Evolutionary conservation across 1,140 invertebrate genomes (phyloP), one percentile per base, ranked within the genome.

Genomic region (Heliconius nattereri): DNA sequence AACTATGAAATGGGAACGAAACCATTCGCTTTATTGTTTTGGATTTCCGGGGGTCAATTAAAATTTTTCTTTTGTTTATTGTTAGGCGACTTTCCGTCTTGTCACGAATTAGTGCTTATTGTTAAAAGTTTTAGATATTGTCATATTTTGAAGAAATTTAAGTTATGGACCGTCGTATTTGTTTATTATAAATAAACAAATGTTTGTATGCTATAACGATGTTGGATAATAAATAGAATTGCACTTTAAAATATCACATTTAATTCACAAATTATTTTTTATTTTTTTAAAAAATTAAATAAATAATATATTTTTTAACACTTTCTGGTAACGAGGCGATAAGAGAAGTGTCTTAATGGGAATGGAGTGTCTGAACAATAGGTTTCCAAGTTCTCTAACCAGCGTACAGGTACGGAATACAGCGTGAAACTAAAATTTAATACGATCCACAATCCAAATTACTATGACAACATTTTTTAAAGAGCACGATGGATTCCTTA

Each of bases 41-140:
- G 73, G 80, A 83, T 85, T 83, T 85, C 82, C 84, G 82, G 84
- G 78, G 82, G 82, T 83, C 84, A 85, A 85, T 85, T 85, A 85
- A 73, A 75, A 80, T 76, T 82, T 80, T 83, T 85, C 82, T 83
- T 85, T 85, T 83, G 84, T 85, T 85, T 83, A 83, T 85, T 83
- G 80, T 83, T 79, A 73, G 54, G 57, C 74, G 40, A 40, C 23
- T 66, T 66, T 26, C 60, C 60, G 60, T 29, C n/a, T 60, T 60
- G 60, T 66, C 23, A 29, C 60, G 23, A 6, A 66, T 26, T 66
- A 66, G n/a, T 2, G 13, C 60, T 66, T 66, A 66, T 66, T 66
- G 60, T 29, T 66, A 16, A 0, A 66, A 66, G 3, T 23, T 9
- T 60, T 60, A 20, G 6, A 20, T 2, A 45, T 45, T 45, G 5